Base-by-base conservation (phyloP, 2,113 vertebrate species). In the Erythrocebus patas region DNA sequence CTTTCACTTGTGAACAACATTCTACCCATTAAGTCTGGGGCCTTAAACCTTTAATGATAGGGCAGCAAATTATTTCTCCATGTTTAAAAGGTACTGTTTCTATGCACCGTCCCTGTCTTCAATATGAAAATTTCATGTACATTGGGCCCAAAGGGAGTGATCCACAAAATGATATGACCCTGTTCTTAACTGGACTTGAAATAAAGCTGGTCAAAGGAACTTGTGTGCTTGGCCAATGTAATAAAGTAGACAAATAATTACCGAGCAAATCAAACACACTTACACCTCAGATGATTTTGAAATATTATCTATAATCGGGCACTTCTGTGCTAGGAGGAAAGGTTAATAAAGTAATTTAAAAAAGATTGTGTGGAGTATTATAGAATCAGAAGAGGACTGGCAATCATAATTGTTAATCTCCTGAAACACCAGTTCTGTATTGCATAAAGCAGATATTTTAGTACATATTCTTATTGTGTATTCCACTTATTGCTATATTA, bases 301-400 rank as follows among this genome's bases (percentile, higher is more conserved):
- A 99, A 99, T 99, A 99, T 99, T 99, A 99, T 99, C 99, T 99
- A 98, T 99, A 99, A 99, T 99, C 99, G 98, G 98, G 98, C 98
- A 99, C 99, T 99, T 99, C 99, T 99, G 98, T 98, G 99, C 98
- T 98, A 98, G 99, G 99, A 99, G 98, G 98, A 99, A 99, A 99
- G 99, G 99, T 99, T 99, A 99, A 99, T 99, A 99, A 99, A 99
- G 99, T 99, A 99, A 99, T 99, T 99, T 99, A 91, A 99, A 99
- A 99, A 99, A 99, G 99, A 99, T 99, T 99, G 99, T 99, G 98
- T 99, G 98, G 98, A 98, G 98, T 98, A 99, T 99, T 99, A 99
- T 95, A 98, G 99, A 99, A 99, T 98, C 98, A 98, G 98, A 98
- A 98, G 98, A 99, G 98, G 98, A 98, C 98, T 96, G 98, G 98